Percentiles rank a stretch among this genome's conserved stretches.
Evolutionary conservation across 2,113 vertebrate genomes (phyloP).

Genomic region (Pipra filicauda): DNA sequence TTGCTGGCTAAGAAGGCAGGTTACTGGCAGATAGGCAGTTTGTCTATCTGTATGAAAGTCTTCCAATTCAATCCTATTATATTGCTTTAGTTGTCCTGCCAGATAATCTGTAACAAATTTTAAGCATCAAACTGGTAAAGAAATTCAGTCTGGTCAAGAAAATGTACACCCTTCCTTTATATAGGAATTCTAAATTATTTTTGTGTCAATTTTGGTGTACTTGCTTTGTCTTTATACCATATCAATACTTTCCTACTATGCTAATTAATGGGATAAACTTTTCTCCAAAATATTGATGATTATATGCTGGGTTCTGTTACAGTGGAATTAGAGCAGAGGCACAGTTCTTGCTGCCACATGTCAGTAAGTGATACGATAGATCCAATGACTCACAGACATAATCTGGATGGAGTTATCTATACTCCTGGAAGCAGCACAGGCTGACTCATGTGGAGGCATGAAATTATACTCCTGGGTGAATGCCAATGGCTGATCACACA

Average conservation of each 20-base stretch:
- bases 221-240: not conserved
- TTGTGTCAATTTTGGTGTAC: not conserved
- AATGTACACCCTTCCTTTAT: not conserved
- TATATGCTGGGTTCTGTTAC: not conserved
- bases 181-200: not conserved
- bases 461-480: not conserved
- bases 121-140: not conserved
- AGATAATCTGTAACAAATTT: not conserved
- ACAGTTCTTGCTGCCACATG: accelerated
- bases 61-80: not conserved
- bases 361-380: not conserved
- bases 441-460: accelerated
- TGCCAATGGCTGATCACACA: not conserved
- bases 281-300: not conserved
- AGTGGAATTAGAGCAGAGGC: not conserved
- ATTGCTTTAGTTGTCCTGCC: not conserved
- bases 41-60: not conserved
- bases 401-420: not conserved
- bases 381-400: not conserved
- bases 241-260: accelerated
- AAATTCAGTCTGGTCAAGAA: not conserved
- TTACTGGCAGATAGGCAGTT: not conserved
- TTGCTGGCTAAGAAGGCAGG: not conserved
- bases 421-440: not conserved
- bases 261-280: not conserved